Evolutionary conservation across 2,113 vertebrate genomes (phyloP).

Genomic region (Lepisosteus oculatus): DNA sequence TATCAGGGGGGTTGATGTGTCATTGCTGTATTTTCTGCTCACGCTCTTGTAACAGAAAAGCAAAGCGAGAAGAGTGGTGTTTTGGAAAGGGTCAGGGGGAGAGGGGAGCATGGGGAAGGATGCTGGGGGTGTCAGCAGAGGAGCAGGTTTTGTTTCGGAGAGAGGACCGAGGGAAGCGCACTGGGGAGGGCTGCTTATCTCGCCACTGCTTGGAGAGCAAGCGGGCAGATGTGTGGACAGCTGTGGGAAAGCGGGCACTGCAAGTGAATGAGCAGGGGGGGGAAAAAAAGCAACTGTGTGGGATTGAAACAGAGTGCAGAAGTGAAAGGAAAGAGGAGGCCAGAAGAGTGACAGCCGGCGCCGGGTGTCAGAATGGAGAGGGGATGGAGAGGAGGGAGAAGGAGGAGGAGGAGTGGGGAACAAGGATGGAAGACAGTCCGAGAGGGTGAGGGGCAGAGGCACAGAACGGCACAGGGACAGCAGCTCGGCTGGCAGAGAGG

Average conservation of each 20-base stretch:
- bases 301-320: too few relatives aligned
- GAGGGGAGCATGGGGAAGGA: constrained; percentile 29
- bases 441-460: not conserved
- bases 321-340: too few relatives aligned
- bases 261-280: too few relatives aligned
- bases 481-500: constrained; percentile 34
- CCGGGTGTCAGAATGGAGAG: not conserved
- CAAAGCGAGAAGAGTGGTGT: constrained; percentile 26
- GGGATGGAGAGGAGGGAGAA: not conserved
- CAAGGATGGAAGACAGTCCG: not conserved
- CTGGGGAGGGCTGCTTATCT: too few relatives aligned
- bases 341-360: too few relatives aligned
- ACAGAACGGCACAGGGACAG: constrained; percentile 6
- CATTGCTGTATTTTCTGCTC: constrained; percentile 34
- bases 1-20: constrained; percentile 28
- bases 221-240: too few relatives aligned
- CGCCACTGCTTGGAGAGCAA: too few relatives aligned
- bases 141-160: too few relatives aligned
- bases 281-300: too few relatives aligned
- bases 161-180: too few relatives aligned
- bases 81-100: constrained; percentile 28
- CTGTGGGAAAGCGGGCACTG: too few relatives aligned
- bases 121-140: not conserved
- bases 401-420: not conserved
- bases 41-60: constrained; percentile 36